phyloP scores from a whole-genome alignment of 2,888 invertebrate species.

The Philhelius pedissequus region DNA sequence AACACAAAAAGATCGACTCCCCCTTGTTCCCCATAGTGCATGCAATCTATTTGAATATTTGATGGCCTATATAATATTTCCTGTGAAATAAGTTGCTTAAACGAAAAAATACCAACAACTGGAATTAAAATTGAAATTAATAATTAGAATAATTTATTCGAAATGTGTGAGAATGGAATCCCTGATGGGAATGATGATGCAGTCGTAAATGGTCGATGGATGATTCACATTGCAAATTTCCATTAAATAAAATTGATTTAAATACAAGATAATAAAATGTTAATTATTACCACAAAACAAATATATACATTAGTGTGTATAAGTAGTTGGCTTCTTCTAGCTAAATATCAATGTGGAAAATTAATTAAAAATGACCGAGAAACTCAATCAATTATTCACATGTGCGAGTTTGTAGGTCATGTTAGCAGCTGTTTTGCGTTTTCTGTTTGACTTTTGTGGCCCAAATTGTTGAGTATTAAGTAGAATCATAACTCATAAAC shows the following conservation, averaged over 20 bases:
- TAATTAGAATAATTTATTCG: conserved; percentile 39
- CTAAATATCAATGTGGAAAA: neutral
- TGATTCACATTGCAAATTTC: conserved; percentile 15
- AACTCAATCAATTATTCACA: neutral
- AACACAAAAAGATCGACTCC: neutral
- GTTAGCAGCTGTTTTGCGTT: neutral
- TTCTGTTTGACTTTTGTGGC: neutral
- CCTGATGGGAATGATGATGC: neutral
- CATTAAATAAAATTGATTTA: neutral
- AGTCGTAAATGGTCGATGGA: neutral
- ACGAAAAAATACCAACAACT: neutral
- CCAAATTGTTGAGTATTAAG: neutral
- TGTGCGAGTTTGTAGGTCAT: neutral
- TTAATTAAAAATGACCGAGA: neutral
- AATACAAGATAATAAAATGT: neutral
- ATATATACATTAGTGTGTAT: too few species aligned
- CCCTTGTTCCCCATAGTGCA: neutral
- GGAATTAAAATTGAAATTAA: neutral
- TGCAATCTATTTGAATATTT: neutral
- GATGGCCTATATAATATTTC: neutral
- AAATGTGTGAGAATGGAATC: conserved; percentile 15
- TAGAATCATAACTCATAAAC: neutral
- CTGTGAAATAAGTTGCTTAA: neutral
- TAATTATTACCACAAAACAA: neutral
- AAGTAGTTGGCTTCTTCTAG: neutral